phyloP scores from a whole-genome alignment of 2,888 invertebrate genomes.

The Scrobipalpa atriplicella region DNA sequence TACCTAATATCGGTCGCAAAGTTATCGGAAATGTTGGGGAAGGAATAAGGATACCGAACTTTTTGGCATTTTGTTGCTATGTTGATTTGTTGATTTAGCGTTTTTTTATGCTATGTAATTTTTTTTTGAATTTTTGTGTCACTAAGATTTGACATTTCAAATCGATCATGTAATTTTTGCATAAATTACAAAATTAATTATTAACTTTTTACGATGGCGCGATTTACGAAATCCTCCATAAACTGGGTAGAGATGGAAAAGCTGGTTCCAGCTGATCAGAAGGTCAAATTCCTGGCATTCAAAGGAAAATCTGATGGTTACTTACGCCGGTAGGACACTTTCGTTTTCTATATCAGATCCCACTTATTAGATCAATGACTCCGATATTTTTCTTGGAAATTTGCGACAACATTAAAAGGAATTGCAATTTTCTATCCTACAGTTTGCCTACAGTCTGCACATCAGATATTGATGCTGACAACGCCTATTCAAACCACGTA shows the following conservation, averaged over 20 bases:
- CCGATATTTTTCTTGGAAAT: too few relatives aligned
- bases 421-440: too few relatives aligned
- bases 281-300: conserved; percentile 57
- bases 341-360: neutral
- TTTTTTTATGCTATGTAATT: too few relatives aligned
- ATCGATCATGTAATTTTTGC: too few relatives aligned
- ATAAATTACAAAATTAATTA: neutral
- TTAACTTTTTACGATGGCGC: conserved; percentile 49
- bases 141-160: too few relatives aligned
- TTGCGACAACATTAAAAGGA: too few relatives aligned
- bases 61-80: neutral
- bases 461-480: too few relatives aligned
- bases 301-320: conserved; percentile 67
- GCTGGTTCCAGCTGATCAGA: conserved; percentile 60
- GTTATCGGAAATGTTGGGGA: neutral
- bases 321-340: conserved; percentile 52
- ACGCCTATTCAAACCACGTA: too few relatives aligned
- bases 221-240: conserved; percentile 58
- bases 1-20: neutral
- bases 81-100: too few relatives aligned
- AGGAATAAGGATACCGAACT: neutral
- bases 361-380: neutral
- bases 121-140: too few relatives aligned
- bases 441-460: too few relatives aligned
- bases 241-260: conserved; percentile 66